These are phyloP conservation scores for Rhorus exstirpatorius DNA, from an alignment of 2,888 invertebrate genomes.

Conservation along the genomic window DNA sequence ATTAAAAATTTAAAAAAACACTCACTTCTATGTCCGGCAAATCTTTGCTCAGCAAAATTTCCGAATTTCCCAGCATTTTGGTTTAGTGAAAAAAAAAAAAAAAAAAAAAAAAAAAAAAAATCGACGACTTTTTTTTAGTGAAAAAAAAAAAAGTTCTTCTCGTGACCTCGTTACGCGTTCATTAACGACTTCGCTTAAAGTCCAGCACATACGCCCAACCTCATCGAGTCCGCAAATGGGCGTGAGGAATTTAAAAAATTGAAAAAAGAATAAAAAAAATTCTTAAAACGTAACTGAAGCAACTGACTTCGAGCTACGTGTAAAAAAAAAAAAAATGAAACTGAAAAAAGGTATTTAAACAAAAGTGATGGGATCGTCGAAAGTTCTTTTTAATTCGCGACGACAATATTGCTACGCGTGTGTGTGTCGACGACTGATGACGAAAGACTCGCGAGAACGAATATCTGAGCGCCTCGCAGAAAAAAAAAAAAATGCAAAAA, in stretches of 20 bases:
- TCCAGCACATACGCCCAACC: neutral
- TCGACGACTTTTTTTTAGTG: neutral
- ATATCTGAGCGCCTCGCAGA: too few species aligned
- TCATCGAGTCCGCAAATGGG: neutral
- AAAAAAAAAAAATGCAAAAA: too few species aligned
- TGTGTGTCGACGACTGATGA: too few species aligned
- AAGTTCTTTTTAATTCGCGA: too few species aligned
- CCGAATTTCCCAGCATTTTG: slow-evolving; percentile 45
- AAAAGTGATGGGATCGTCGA: neutral
- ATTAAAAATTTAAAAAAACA: slow-evolving; percentile 9
- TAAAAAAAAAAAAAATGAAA: neutral
- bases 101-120: too few species aligned
- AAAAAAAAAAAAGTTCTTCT: neutral
- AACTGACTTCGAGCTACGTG: slow-evolving; percentile 19
- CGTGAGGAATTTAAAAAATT: neutral
- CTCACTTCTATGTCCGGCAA: slow-evolving; percentile 94
- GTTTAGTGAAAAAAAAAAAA: too few species aligned
- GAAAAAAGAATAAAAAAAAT: neutral
- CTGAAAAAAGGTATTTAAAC: neutral
- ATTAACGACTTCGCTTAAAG: slow-evolving; percentile 13
- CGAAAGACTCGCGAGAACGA: too few species aligned
- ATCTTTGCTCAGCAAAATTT: slow-evolving; percentile 89
- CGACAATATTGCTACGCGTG: too few species aligned
- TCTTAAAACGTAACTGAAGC: slow-evolving; percentile 36
- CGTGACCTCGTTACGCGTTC: slow-evolving; percentile 8